Conservation (phyloP, 2,113 vertebrate genomes). For the Phalacrocorax pelagicus region DNA sequence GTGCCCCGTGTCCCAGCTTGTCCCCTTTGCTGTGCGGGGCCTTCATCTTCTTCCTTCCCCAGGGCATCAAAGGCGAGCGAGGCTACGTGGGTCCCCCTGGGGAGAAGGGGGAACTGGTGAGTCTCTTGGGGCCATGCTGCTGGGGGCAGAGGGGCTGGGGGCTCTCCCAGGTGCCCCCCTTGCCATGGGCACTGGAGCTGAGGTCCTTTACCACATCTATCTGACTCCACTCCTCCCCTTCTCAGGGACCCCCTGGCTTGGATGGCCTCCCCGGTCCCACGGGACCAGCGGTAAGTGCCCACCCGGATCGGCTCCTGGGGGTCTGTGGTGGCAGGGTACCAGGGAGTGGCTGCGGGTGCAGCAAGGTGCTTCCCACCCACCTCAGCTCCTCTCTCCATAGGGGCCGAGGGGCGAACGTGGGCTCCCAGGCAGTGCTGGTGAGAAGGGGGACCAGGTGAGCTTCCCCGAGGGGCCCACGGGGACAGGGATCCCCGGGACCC, state of each 20-base stretch:
- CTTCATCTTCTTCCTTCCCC: background rate
- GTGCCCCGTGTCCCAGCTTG: background rate
- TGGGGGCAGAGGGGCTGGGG: background rate
- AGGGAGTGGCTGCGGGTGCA: background rate
- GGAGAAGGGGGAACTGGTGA: slow-evolving; percentile 92
- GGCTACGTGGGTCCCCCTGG: slow-evolving; percentile 81
- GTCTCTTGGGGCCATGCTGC: background rate
- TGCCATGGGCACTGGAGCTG: accelerated
- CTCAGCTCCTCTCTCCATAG: slow-evolving; percentile 44
- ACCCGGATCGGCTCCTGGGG: accelerated
- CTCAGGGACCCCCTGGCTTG: slow-evolving; percentile 86
- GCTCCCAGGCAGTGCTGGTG: slow-evolving; percentile 75
- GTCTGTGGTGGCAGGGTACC: background rate
- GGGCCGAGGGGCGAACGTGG: slow-evolving; percentile 90
- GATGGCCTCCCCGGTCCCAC: slow-evolving; percentile 84
- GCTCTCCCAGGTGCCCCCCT: background rate
- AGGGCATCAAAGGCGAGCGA: slow-evolving; percentile 92
- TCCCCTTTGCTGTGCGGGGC: background rate
- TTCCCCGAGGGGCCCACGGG: accelerated
- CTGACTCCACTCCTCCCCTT: background rate
- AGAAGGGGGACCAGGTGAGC: slow-evolving; percentile 89
- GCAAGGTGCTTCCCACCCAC: background rate
- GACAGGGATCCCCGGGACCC: background rate
- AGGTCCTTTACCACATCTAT: background rate
- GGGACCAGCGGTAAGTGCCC: slow-evolving; percentile 82